Conservation (phyloP, 2,797 vertebrate genomes). For the Sciurus carolinensis region DNA sequence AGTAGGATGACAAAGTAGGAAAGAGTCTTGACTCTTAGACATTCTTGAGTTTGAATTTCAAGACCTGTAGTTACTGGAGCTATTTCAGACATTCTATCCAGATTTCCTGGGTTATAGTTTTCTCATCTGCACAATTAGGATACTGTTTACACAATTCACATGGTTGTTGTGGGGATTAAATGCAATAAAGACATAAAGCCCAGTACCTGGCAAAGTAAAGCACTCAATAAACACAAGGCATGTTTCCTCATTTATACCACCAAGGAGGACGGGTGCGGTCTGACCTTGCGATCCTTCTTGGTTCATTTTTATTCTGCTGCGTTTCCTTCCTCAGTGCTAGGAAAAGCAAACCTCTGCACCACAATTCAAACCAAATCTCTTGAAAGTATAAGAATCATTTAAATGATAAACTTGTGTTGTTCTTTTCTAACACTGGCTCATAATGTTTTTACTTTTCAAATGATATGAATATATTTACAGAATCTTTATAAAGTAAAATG, state of each 20-base stretch:
- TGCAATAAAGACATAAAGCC: neutral
- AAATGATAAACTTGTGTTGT: neutral
- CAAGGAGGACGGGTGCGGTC: neutral
- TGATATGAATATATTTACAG: neutral
- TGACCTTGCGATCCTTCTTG: neutral
- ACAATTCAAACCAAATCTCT: slow-evolving; percentile 53
- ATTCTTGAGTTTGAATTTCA: neutral
- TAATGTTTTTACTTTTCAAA: slow-evolving; percentile 19
- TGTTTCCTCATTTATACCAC: neutral
- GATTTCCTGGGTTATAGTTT: slow-evolving; percentile 3
- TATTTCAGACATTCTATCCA: neutral
- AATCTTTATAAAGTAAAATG: slow-evolving; percentile 50
- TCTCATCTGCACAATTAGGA: neutral
- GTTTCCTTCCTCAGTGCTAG: neutral
- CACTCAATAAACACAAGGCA: neutral
- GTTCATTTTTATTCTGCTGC: slow-evolving; percentile 23
- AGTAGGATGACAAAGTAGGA: neutral
- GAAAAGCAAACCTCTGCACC: neutral
- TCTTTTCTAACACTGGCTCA: slow-evolving; percentile 30
- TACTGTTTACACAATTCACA: neutral
- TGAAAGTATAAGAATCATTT: slow-evolving; percentile 33
- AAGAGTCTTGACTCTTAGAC: neutral
- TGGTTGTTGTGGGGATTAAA: neutral
- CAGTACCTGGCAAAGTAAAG: neutral
- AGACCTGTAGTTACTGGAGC: neutral